phyloP scores from a whole-genome alignment of 2,113 vertebrate genomes.

The Fregata magnificens region DNA sequence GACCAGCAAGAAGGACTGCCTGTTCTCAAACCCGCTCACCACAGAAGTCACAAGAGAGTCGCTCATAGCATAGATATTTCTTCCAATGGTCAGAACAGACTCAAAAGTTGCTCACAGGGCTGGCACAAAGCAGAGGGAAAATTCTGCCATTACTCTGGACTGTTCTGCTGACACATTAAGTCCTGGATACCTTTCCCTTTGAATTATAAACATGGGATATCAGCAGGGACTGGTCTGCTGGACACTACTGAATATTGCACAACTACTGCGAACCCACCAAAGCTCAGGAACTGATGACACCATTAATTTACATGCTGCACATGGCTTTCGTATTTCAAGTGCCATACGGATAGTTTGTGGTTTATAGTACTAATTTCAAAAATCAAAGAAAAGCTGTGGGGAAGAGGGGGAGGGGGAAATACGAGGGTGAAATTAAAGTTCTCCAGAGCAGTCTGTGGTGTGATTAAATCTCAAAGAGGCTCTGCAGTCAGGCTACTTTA shows the following conservation, averaged over 20 bases:
- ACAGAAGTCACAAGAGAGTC: neutral
- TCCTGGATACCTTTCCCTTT: neutral
- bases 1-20: neutral
- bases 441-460: conserved; percentile 19
- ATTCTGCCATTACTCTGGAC: neutral
- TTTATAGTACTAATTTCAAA: neutral
- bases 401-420: neutral
- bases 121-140: neutral
- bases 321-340: neutral
- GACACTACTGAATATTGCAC: neutral
- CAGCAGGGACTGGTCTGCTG: neutral
- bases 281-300: neutral
- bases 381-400: neutral
- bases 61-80: neutral
- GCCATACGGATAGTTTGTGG: neutral
- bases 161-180: neutral
- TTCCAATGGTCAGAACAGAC: neutral
- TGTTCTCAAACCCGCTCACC: neutral
- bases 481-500: conserved; percentile 26
- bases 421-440: conserved; percentile 38
- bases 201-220: neutral
- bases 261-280: neutral
- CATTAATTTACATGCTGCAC: neutral
- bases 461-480: conserved; percentile 61
- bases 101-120: neutral